Percentiles rank a stretch among this genome's conserved stretches.
These are phyloP conservation scores for Hyposoter didymator DNA, from an alignment of 2,888 invertebrate genomes.

Conservation along the genomic window DNA sequence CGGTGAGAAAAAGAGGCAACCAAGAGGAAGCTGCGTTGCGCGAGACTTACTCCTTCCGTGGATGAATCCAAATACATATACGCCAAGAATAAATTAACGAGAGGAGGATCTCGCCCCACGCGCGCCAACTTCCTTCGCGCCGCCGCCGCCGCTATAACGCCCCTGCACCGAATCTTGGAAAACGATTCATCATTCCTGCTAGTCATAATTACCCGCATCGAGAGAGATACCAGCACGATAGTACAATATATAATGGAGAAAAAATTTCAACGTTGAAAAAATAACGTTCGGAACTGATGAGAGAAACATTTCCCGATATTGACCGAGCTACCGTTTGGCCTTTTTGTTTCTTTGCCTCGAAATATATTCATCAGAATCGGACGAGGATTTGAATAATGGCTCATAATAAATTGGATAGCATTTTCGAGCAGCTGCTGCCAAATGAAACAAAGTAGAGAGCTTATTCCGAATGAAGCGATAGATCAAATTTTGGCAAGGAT, in stretches of 20 bases:
- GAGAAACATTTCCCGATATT: too few species aligned
- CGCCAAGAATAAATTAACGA: constrained; percentile 68
- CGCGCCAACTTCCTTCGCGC: constrained; percentile 64
- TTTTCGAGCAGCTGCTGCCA: constrained; percentile 51
- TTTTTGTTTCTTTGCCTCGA: not conserved
- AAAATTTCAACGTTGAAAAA: too few species aligned
- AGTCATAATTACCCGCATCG: constrained; percentile 75
- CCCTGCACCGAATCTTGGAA: constrained; percentile 74
- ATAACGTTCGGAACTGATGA: too few species aligned
- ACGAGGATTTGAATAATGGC: constrained; percentile 1
- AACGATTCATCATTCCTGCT: constrained; percentile 77
- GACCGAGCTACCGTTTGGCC: too few species aligned
- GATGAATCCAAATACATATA: constrained; percentile 23
- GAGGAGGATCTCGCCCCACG: constrained; percentile 64
- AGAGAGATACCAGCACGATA: constrained; percentile 59
- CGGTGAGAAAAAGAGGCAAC: constrained; percentile 47
- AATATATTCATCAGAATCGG: not conserved
- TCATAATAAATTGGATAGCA: constrained; percentile 48
- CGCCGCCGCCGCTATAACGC: constrained; percentile 65
- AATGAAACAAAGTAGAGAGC: constrained; percentile 11
- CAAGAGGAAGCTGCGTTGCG: constrained; percentile 38
- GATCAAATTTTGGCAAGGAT: constrained; percentile 52
- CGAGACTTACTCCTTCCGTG: constrained; percentile 41
- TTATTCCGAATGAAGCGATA: not conserved
- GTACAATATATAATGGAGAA: constrained; percentile 15